phyloP scores from a whole-genome alignment of 35 echinoderm and acorn worm species.

The Hemicentrotus pulcherrimus region DNA sequence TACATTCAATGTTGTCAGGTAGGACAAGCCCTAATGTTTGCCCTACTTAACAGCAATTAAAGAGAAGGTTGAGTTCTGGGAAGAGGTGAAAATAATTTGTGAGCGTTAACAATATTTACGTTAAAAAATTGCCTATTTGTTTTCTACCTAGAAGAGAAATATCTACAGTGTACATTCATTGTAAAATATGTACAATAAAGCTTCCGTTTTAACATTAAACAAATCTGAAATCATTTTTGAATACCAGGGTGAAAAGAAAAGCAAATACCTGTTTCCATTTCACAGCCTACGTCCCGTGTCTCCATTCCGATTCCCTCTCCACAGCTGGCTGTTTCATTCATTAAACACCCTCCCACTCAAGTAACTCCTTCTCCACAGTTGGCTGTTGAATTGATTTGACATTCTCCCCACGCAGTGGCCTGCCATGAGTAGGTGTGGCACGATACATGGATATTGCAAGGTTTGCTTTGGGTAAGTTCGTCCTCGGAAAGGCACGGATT shows the following conservation, averaged over 20 bases:
- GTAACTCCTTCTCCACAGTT: constrained; percentile 58
- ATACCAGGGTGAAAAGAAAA: background rate
- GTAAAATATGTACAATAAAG: no score
- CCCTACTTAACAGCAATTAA: no score
- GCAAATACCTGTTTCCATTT: constrained; percentile 77
- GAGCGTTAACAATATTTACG: no score
- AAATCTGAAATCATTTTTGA: no score
- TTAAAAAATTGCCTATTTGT: no score
- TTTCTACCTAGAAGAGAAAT: no score
- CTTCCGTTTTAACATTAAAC: no score
- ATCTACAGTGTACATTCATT: no score
- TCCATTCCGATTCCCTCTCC: constrained; percentile 65
- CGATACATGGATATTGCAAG: constrained; percentile 74
- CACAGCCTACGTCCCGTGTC: constrained; percentile 77
- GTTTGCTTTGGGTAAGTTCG: constrained; percentile 67
- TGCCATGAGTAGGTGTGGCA: constrained; percentile 89
- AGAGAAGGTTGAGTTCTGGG: no score
- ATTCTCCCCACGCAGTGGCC: constrained; percentile 72
- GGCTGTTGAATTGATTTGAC: constrained; percentile 16
- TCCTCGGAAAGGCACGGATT: constrained; percentile 67
- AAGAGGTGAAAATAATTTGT: no score
- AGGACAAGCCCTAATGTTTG: no score
- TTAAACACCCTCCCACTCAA: constrained; percentile 55
- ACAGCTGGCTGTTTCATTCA: constrained; percentile 37
- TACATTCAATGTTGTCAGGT: no score